A percentile compares a stretch with the other conserved stretches of the same genome.
Conservation (phyloP, 2,113 vertebrate genomes). For the Prionailurus bengalensis region DNA sequence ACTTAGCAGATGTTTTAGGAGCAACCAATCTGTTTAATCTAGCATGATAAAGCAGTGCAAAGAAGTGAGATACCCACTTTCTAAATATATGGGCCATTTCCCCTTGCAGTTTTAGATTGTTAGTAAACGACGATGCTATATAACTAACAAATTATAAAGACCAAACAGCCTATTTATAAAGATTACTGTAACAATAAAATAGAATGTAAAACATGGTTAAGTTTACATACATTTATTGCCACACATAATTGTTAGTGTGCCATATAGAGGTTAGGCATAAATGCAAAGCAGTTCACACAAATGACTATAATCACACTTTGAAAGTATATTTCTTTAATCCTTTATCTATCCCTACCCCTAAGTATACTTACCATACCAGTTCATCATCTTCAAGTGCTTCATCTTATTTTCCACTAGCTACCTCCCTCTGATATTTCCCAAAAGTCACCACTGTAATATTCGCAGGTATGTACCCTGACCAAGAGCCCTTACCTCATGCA, state of each 20-base stretch:
- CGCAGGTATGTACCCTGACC: neutral
- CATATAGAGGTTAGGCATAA: neutral
- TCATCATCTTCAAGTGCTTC: neutral
- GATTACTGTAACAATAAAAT: neutral
- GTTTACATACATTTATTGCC: neutral
- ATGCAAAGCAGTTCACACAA: constrained; percentile 17
- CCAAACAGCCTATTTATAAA: neutral
- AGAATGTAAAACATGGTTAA: neutral
- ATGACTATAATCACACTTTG: neutral
- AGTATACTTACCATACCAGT: neutral
- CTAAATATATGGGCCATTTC: neutral
- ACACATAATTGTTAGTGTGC: neutral
- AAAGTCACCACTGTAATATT: neutral
- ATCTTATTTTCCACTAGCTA: neutral
- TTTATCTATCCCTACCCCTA: neutral
- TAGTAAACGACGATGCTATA: neutral
- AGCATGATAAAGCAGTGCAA: neutral
- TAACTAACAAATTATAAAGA: neutral
- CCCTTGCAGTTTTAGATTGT: neutral
- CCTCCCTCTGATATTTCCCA: neutral
- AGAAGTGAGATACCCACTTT: neutral
- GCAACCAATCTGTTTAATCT: neutral
- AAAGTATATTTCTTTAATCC: neutral
- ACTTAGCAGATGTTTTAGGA: neutral
- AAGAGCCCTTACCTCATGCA: rapidly evolving